Evolutionary conservation across 2,113 vertebrate genomes (phyloP).

Genomic region (Turnix velox): DNA sequence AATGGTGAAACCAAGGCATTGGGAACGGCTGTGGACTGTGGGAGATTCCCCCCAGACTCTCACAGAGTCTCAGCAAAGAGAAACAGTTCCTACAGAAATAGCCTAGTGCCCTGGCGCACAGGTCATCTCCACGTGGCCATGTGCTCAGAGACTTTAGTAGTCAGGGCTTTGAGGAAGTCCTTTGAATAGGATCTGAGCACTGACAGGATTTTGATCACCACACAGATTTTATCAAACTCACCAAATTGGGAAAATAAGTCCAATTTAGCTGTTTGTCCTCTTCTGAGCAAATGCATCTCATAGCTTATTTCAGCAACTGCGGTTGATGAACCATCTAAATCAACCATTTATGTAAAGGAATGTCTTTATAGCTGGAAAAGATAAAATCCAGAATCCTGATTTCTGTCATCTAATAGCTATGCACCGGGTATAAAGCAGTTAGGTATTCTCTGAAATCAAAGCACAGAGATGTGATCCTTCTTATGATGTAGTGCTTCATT

Average conservation of each 20-base stretch:
- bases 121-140: not conserved
- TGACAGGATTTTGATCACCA: not conserved
- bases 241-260: not conserved
- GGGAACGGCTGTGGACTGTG: not conserved
- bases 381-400: not conserved
- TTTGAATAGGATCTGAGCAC: not conserved
- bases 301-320: not conserved
- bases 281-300: not conserved
- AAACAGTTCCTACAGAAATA: not conserved
- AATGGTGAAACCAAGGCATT: not conserved
- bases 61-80: not conserved
- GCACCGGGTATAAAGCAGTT: not conserved
- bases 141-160: accelerated
- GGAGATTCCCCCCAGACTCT: not conserved
- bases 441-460: not conserved
- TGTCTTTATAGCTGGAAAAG: not conserved
- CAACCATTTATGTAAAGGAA: not conserved
- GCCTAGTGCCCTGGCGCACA: not conserved
- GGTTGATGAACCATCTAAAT: not conserved
- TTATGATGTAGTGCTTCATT: not conserved
- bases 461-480: not conserved
- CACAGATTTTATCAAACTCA: not conserved
- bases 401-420: not conserved
- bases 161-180: not conserved
- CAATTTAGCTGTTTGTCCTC: not conserved